Evolutionary conservation across 2,797 vertebrate genomes (phyloP), one percentile per base, ranked within the genome.

Genomic region (Falco rusticolus): DNA sequence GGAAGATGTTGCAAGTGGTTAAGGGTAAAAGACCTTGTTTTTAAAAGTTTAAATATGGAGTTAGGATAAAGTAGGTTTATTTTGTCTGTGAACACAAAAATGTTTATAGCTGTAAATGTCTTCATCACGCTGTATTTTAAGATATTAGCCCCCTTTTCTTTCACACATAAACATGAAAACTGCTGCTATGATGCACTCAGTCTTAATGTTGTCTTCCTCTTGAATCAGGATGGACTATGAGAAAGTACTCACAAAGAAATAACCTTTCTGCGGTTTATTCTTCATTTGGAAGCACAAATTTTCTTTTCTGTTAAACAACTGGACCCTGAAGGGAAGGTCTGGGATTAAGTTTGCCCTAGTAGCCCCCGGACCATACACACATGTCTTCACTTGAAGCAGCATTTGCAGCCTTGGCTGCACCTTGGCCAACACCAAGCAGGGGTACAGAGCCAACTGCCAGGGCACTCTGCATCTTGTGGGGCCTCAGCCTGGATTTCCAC

Each of bases 341-440:
- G 39, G 13, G 5, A 26, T 85, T 76, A 1, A 0, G 8, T 60
- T 82, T 79, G 29, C 26, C 9, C 9, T 29, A 26, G 5, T 33
- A 29, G 18, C 16, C 33, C 33, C 16, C 21, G 63, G 18, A 39
- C 18, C 13, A 0, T 28, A 6, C 24, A n/a, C 16, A 5, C 45
- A 21, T 8, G 5, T 53, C 60, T 39, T 79, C 2, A 1, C 9
- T 29, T 72, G 54, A 8, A 10, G 19, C 53, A 21, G 1, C 14
- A 10, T 83, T 88, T 80, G 3, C 14, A 37, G 7, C 19, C 37
- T 80, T 60, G 56, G 18, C 72, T 88, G 26, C 50, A 60, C 29
- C 31, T 11, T 33, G 34, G 6, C 59, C 9, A 5, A 0, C 16
- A 37, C 14, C 6, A 6, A 7, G 24, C 8, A 2, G 9, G 20